Conservation (phyloP, 2,888 invertebrate genomes). For the Chloroclystis v-ata region DNA sequence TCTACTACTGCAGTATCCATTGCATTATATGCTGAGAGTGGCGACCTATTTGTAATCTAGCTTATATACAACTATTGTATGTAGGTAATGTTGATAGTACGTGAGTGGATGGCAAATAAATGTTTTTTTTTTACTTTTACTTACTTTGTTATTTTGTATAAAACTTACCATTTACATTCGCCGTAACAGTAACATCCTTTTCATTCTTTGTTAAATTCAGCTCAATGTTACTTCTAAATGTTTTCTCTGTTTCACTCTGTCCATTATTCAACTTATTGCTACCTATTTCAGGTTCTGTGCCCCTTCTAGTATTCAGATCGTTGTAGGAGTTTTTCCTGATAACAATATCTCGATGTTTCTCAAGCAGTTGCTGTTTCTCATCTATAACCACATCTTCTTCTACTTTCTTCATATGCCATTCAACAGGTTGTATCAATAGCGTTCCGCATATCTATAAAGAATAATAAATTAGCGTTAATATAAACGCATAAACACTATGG, state of each 20-base stretch:
- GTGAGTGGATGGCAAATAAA: too few species aligned
- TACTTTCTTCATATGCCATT: constrained; percentile 72
- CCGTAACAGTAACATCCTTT: constrained; percentile 32
- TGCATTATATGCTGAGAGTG: too few species aligned
- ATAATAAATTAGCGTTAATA: not conserved
- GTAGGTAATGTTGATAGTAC: too few species aligned
- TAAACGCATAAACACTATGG: too few species aligned
- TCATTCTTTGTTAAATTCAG: constrained; percentile 37
- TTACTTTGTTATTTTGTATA: too few species aligned
- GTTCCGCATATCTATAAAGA: constrained; percentile 77
- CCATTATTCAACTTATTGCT: constrained; percentile 30
- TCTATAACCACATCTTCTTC: constrained; percentile 58
- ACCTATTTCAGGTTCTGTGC: constrained; percentile 32
- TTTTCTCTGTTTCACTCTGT: too few species aligned
- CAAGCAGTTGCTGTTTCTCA: constrained; percentile 54
- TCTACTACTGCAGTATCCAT: too few species aligned
- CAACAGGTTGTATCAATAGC: constrained; percentile 77
- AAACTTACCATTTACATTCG: constrained; percentile 49
- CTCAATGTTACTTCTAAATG: constrained; percentile 46
- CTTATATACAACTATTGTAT: too few species aligned
- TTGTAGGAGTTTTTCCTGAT: constrained; percentile 49
- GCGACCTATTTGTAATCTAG: too few species aligned
- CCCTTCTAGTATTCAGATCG: constrained; percentile 34
- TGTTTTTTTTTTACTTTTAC: too few species aligned
- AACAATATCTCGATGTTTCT: constrained; percentile 48